phyloP scores from a whole-genome alignment of 2,113 vertebrate genomes.

The Psephotus haematonotus region DNA sequence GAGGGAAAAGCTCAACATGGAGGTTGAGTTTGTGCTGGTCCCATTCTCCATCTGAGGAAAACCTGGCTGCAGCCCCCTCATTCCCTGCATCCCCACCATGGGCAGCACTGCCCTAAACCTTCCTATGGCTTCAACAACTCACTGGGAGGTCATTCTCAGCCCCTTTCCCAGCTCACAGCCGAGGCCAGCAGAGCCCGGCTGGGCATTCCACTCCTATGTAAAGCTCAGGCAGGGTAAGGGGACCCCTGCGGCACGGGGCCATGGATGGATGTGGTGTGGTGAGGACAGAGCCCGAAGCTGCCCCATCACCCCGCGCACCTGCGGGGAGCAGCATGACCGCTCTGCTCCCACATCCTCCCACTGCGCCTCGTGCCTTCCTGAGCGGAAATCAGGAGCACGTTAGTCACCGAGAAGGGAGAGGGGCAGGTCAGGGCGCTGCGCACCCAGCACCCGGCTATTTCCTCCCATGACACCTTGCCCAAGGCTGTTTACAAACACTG shows the following conservation, averaged over 20 bases:
- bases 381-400: background rate
- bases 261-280: accelerated
- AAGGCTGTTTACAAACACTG: constrained; percentile 8
- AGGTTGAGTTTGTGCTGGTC: background rate
- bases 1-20: background rate
- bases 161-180: background rate
- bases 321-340: background rate
- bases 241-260: background rate
- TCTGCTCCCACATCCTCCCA: constrained; percentile 13
- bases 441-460: background rate
- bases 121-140: accelerated
- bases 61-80: background rate
- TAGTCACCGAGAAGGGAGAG: constrained; percentile 1
- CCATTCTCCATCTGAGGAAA: background rate
- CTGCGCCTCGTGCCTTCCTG: background rate
- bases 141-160: accelerated
- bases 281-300: background rate
- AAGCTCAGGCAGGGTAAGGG: background rate
- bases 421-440: background rate
- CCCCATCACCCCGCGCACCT: background rate
- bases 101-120: background rate
- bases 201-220: background rate
- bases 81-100: background rate
- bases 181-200: background rate
- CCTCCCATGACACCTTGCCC: constrained; percentile 7